Percentiles rank a stretch among this genome's conserved stretches.
phyloP scores from a whole-genome alignment of 2,113 vertebrate genomes.

The Hymenochirus boettgeri region DNA sequence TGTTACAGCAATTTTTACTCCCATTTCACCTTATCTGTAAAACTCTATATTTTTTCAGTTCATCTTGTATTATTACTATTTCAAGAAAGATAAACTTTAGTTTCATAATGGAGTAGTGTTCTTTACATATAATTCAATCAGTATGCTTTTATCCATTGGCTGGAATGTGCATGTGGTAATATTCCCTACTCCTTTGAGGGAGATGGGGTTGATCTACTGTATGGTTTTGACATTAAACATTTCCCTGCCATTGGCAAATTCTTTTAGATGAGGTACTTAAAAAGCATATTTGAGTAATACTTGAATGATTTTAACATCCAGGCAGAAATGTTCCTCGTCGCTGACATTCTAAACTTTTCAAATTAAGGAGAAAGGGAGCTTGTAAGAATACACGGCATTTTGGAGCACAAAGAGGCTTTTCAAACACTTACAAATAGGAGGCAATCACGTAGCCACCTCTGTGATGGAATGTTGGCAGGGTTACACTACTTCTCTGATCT shows the following conservation, averaged over 20 bases:
- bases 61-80: neutral
- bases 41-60: neutral
- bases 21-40: neutral
- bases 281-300: neutral
- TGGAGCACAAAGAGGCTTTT: conserved; percentile 34
- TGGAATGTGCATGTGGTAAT: conserved; percentile 26
- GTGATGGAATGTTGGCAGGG: conserved; percentile 34
- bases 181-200: conserved; percentile 14
- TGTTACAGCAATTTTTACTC: neutral
- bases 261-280: conserved; percentile 16
- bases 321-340: neutral
- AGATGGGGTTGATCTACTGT: conserved; percentile 13
- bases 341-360: conserved; percentile 17
- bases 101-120: no score
- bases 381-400: conserved; percentile 35
- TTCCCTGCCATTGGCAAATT: conserved; percentile 20
- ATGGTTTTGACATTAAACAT: conserved; percentile 38
- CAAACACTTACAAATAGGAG: conserved; percentile 37
- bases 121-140: conserved; percentile 26
- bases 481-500: conserved; percentile 25
- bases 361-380: conserved; percentile 7
- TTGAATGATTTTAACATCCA: conserved; percentile 22
- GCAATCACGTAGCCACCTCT: conserved; percentile 34
- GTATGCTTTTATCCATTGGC: conserved; percentile 21
- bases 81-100: no score